Percentiles rank a stretch among this genome's conserved stretches.
Evolutionary conservation across 2,888 invertebrate genomes (phyloP).

Genomic region (Trissonchulus latispiculum): DNA sequence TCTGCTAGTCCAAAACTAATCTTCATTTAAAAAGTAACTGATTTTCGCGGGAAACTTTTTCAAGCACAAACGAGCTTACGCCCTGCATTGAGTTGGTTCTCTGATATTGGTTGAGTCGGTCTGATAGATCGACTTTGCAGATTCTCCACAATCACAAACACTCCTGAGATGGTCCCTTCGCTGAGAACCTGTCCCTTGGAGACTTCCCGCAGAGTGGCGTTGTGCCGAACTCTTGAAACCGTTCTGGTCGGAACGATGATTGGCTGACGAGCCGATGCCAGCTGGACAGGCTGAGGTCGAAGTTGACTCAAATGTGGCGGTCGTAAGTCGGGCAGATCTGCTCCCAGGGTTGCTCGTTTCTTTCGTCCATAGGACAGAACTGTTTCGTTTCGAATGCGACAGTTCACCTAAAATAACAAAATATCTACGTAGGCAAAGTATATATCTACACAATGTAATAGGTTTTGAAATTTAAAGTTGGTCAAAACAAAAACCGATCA

Average conservation of each 20-base stretch:
- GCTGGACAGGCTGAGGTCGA: background rate
- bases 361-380: background rate
- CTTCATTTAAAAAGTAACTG: no score
- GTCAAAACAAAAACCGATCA: no score
- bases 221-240: background rate
- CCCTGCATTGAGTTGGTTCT: no score
- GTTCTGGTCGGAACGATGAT: slow-evolving; percentile 25
- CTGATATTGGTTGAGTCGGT: no score
- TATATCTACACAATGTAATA: no score
- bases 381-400: background rate
- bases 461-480: no score
- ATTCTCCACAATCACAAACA: slow-evolving; percentile 14
- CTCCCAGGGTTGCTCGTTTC: background rate
- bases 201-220: background rate
- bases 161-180: slow-evolving; percentile 8
- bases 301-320: background rate
- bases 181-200: background rate
- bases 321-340: background rate
- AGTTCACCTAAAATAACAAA: background rate
- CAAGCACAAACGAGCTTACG: no score
- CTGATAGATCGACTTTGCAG: no score
- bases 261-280: slow-evolving; percentile 22
- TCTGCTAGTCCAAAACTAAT: no score
- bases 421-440: no score
- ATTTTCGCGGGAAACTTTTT: no score